phyloP scores from a whole-genome alignment of 2,888 invertebrate genomes.

The Nesidiocoris tenuis region DNA sequence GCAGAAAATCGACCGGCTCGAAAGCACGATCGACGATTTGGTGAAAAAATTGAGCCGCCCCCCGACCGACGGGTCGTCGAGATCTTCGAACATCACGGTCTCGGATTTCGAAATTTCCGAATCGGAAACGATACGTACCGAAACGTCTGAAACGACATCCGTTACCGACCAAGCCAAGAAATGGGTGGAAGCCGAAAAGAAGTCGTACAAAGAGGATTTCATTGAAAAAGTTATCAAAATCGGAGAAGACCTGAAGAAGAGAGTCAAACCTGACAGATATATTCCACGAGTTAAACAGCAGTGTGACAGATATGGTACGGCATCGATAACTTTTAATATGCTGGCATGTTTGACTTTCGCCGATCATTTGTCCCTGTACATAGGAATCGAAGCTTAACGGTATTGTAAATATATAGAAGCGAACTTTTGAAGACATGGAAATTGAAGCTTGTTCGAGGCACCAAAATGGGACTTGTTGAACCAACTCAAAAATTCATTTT shows the following conservation, averaged over 20 bases:
- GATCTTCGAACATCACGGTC: constrained; percentile 22
- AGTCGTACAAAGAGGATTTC: constrained; percentile 27
- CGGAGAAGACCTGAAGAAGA: constrained; percentile 25
- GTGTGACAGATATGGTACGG: constrained; percentile 39
- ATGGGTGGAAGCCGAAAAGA: constrained; percentile 2
- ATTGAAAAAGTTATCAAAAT: constrained; percentile 41
- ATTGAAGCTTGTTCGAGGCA: too few species aligned
- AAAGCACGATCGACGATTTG: constrained; percentile 45
- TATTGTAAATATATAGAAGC: too few species aligned
- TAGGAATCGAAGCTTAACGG: too few species aligned
- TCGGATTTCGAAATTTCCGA: constrained; percentile 31
- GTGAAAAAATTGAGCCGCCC: constrained; percentile 39
- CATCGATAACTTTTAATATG: background rate
- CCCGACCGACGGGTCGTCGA: background rate
- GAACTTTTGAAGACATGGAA: too few species aligned
- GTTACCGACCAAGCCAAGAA: background rate
- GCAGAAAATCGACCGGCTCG: constrained; percentile 46
- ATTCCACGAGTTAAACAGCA: constrained; percentile 40
- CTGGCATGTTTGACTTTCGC: background rate
- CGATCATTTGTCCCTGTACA: background rate
- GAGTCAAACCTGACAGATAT: constrained; percentile 26
- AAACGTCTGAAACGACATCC: constrained; percentile 1
- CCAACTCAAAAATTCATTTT: too few species aligned
- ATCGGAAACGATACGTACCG: background rate
- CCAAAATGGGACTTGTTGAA: too few species aligned